Conservation (phyloP, 2,113 vertebrate species). For the Elachura formosa region DNA sequence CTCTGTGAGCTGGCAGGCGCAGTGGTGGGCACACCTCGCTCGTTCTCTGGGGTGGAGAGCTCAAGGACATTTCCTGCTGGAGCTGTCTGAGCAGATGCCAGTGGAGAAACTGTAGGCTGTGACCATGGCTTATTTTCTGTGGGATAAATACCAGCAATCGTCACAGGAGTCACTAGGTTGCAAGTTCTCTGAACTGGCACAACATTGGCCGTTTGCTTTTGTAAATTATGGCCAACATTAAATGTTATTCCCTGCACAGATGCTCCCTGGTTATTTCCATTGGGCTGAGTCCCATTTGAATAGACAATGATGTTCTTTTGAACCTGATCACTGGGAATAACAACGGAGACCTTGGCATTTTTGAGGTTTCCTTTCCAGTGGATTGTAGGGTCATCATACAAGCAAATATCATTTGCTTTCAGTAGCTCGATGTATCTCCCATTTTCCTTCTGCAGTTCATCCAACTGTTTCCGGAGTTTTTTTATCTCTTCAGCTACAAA, state of each 20-base stretch:
- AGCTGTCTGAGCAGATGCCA: constrained; percentile 72
- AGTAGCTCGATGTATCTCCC: constrained; percentile 91
- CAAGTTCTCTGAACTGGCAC: constrained; percentile 83
- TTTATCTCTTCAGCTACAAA: constrained; percentile 91
- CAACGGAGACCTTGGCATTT: constrained; percentile 85
- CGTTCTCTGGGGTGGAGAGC: constrained; percentile 26
- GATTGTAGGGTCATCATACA: constrained; percentile 92
- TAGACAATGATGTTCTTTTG: constrained; percentile 93
- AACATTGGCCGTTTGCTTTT: constrained; percentile 84
- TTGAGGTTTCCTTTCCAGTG: constrained; percentile 95
- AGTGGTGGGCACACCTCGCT: background rate
- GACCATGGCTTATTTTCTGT: constrained; percentile 78
- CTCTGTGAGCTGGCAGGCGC: constrained; percentile 30
- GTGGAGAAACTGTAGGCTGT: constrained; percentile 72
- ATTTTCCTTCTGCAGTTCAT: constrained; percentile 90
- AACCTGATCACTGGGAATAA: constrained; percentile 84
- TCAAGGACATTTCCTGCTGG: constrained; percentile 70
- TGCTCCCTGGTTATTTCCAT: constrained; percentile 76
- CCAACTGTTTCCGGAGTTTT: constrained; percentile 86
- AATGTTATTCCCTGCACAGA: constrained; percentile 76
- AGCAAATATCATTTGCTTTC: constrained; percentile 92
- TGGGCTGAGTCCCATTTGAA: constrained; percentile 83
- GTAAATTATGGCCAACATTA: constrained; percentile 75
- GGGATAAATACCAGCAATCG: constrained; percentile 76
- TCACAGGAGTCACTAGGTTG: constrained; percentile 76